Evolutionary conservation across 2,113 vertebrate genomes (phyloP).

Genomic region (Gyps fulvus): DNA sequence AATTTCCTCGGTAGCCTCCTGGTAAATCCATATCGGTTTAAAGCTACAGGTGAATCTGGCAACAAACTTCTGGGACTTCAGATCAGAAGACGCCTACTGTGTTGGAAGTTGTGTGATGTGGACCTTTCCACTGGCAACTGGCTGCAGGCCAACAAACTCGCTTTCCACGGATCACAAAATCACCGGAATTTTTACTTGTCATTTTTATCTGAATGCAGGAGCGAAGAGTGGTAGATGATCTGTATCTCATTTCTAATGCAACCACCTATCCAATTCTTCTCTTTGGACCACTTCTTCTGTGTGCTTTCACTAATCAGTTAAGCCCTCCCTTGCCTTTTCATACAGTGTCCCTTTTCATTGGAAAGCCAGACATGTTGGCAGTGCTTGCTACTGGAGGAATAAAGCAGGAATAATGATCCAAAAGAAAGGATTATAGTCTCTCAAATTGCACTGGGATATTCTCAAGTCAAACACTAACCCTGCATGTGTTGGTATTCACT

Average conservation of each 20-base stretch:
- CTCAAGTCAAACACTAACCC: neutral
- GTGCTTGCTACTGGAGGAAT: neutral
- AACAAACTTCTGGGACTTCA: neutral
- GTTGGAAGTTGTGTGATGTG: neutral
- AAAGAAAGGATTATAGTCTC: constrained; percentile 4
- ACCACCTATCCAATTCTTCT: neutral
- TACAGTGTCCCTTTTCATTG: neutral
- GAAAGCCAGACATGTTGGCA: constrained; percentile 20
- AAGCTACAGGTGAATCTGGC: neutral
- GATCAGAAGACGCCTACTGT: neutral
- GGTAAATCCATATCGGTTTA: neutral
- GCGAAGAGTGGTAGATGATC: neutral
- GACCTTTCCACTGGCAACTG: neutral
- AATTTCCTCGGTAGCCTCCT: neutral
- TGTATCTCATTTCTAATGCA: neutral
- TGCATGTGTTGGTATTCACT: neutral
- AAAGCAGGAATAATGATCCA: constrained; percentile 19
- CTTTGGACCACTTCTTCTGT: neutral
- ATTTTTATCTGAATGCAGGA: neutral
- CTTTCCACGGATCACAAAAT: neutral
- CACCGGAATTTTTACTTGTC: neutral
- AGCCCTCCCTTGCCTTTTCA: neutral
- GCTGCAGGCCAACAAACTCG: neutral
- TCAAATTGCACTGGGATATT: constrained; percentile 4
- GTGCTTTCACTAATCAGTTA: neutral